Evolutionary conservation across 2,888 invertebrate genomes (phyloP).

Genomic region (Pyrrhia umbra): DNA sequence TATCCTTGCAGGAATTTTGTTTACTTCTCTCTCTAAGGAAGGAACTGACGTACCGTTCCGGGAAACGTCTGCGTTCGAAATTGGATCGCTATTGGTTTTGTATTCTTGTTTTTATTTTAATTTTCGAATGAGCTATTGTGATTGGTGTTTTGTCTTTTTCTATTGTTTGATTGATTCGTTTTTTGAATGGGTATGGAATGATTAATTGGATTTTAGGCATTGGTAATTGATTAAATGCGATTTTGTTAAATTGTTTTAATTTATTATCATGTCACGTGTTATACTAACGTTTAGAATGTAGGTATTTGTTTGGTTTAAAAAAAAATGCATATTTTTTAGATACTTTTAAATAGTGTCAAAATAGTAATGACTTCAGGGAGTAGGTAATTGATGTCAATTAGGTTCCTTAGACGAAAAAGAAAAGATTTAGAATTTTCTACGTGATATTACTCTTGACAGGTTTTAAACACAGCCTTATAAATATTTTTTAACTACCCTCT

Average conservation of each 20-base stretch:
- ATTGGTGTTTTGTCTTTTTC: slow-evolving; percentile 38
- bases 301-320: too few species aligned
- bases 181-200: slow-evolving; percentile 14
- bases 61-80: slow-evolving; percentile 78
- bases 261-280: too few species aligned
- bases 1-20: slow-evolving; percentile 90
- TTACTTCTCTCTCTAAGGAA: slow-evolving; percentile 87
- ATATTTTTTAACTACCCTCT: slow-evolving; percentile 55
- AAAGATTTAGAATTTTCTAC: neutral
- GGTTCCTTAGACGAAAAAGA: neutral
- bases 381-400: too few species aligned
- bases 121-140: slow-evolving; percentile 36
- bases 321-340: too few species aligned
- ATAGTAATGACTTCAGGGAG: too few species aligned
- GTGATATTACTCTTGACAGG: neutral
- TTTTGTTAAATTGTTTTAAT: neutral
- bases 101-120: slow-evolving; percentile 62
- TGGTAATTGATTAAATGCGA: neutral
- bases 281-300: too few species aligned
- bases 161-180: slow-evolving; percentile 23
- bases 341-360: too few species aligned
- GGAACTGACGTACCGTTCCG: slow-evolving; percentile 78
- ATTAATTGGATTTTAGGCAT: neutral
- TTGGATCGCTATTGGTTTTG: slow-evolving; percentile 82
- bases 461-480: neutral